Conservation (phyloP, 2,888 invertebrate genomes). For the Aspidiotus rigidus region DNA sequence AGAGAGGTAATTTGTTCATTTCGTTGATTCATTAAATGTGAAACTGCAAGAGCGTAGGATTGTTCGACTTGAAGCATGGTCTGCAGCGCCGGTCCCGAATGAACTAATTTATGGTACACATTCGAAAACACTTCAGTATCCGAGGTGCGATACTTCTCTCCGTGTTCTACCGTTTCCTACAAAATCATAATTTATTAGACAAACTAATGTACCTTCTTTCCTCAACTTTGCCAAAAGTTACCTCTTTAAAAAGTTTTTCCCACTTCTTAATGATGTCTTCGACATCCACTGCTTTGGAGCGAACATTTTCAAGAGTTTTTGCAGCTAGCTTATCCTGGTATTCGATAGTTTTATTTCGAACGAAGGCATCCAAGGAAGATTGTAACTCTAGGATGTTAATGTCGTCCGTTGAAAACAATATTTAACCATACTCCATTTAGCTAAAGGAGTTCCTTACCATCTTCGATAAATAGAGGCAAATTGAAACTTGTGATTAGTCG, state of each 20-base stretch:
- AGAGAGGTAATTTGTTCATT: conserved; percentile 55
- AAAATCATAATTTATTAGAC: not conserved
- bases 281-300: conserved; percentile 55
- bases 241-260: conserved; percentile 66
- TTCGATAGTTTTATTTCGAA: conserved; percentile 55
- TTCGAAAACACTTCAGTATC: conserved; percentile 80
- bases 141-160: conserved; percentile 68
- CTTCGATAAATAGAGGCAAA: conserved; percentile 59
- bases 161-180: conserved; percentile 73
- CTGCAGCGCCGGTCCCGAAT: conserved; percentile 70
- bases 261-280: conserved; percentile 69
- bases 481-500: conserved; percentile 58
- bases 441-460: conserved; percentile 45
- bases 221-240: conserved; percentile 39
- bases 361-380: conserved; percentile 53
- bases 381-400: conserved; percentile 48
- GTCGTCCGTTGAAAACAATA: not conserved
- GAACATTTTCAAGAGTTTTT: conserved; percentile 52
- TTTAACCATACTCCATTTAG: not conserved
- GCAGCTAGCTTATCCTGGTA: conserved; percentile 59
- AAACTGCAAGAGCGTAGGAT: conserved; percentile 70
- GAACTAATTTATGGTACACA: conserved; percentile 71
- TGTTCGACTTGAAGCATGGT: conserved; percentile 82
- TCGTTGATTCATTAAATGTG: conserved; percentile 61
- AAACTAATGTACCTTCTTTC: too few species aligned